Percentiles rank a stretch among this genome's conserved stretches.
Evolutionary conservation across 2,888 invertebrate genomes (phyloP).

Genomic region (Ennomos quercinarius): DNA sequence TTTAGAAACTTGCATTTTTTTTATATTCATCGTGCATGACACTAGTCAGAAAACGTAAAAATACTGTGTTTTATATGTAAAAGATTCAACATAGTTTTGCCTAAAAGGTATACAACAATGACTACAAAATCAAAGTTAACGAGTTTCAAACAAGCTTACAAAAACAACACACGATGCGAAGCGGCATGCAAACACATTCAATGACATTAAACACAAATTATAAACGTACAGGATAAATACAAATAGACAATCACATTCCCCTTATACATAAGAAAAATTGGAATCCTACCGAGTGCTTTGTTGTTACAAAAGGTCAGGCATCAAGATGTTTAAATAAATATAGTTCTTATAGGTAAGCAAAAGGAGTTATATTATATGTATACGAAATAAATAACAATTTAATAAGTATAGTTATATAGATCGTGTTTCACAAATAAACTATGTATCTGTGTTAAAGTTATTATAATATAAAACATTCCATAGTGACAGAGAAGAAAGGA

Average conservation of each 20-base stretch:
- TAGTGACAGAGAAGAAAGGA: slow-evolving; percentile 35
- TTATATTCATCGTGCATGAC: slow-evolving; percentile 6
- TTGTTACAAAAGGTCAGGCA: slow-evolving; percentile 12
- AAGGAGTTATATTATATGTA: background rate
- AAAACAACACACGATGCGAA: slow-evolving; percentile 60
- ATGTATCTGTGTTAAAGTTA: slow-evolving; percentile 11
- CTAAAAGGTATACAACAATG: slow-evolving; percentile 29
- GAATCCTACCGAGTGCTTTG: slow-evolving; percentile 26
- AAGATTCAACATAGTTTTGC: slow-evolving; percentile 48
- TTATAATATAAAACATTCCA: slow-evolving; percentile 30
- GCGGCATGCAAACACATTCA: slow-evolving; percentile 57
- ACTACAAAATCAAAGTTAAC: slow-evolving; percentile 33
- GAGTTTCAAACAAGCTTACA: slow-evolving; percentile 49
- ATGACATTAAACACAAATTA: slow-evolving; percentile 38
- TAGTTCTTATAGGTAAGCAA: background rate
- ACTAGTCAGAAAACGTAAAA: background rate
- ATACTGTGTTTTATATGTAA: background rate
- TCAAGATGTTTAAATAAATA: slow-evolving; percentile 1
- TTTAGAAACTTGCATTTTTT: slow-evolving; percentile 3
- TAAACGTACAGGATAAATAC: slow-evolving; percentile 26
- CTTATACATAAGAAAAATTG: slow-evolving; percentile 27
- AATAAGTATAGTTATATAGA: background rate
- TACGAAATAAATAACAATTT: too few species aligned
- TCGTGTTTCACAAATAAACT: slow-evolving; percentile 21
- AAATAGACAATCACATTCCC: slow-evolving; percentile 37